Conservation (phyloP, 2,113 vertebrate genomes). For the Bufo gargarizans region DNA sequence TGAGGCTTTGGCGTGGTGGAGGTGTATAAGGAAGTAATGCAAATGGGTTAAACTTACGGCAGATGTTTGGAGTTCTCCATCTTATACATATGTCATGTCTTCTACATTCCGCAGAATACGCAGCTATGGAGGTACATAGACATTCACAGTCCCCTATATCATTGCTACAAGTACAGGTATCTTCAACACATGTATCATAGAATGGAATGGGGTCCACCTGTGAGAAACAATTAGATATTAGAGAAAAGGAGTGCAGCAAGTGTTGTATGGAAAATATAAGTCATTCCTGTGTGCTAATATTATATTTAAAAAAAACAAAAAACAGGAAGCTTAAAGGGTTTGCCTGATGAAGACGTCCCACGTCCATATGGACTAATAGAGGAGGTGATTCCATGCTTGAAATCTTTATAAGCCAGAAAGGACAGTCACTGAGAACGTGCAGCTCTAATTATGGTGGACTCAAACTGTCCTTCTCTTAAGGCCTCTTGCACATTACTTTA, state of each 20-base stretch:
- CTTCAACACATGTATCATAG: slow-evolving; percentile 34
- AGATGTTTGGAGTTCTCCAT: slow-evolving; percentile 76
- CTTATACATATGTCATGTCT: slow-evolving; percentile 67
- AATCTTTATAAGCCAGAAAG: too few relatives aligned
- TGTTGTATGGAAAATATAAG: not conserved
- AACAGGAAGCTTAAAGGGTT: too few relatives aligned
- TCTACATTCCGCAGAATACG: slow-evolving; percentile 73
- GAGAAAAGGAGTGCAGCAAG: not conserved
- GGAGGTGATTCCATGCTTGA: too few relatives aligned
- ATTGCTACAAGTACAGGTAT: slow-evolving; percentile 72
- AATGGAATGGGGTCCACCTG: slow-evolving; percentile 40
- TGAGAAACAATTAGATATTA: not conserved
- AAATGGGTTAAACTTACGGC: slow-evolving; percentile 69
- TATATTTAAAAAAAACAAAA: too few relatives aligned
- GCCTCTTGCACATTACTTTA: too few relatives aligned
- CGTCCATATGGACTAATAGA: too few relatives aligned
- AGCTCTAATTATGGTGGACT: too few relatives aligned
- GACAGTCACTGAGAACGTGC: too few relatives aligned
- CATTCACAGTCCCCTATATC: slow-evolving; percentile 75
- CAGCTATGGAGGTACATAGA: slow-evolving; percentile 74
- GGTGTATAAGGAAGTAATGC: not conserved
- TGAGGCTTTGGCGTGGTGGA: not conserved
- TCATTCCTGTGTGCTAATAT: too few relatives aligned
- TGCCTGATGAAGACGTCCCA: too few relatives aligned
- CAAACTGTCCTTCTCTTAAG: too few relatives aligned